Conservation (phyloP, 2,113 vertebrate species). For the Abramis brama region DNA sequence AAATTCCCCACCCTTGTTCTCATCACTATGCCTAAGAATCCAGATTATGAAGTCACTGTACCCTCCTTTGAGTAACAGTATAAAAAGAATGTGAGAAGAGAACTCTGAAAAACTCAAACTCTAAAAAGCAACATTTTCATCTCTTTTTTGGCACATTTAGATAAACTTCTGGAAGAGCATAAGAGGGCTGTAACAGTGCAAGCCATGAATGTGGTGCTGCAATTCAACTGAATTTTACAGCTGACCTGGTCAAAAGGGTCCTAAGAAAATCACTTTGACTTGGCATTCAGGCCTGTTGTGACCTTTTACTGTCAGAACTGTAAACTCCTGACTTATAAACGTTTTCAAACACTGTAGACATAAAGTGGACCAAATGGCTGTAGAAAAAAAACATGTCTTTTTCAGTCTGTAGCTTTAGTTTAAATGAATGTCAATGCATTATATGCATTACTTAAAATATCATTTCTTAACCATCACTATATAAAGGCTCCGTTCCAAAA, state of each 20-base stretch:
- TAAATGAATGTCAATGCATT: neutral
- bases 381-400: neutral
- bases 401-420: neutral
- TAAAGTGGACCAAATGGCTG: neutral
- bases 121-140: conserved; percentile 4
- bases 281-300: conserved; percentile 41
- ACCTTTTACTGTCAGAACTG: conserved; percentile 39
- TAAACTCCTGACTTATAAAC: neutral
- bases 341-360: conserved; percentile 8
- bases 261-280: conserved; percentile 44
- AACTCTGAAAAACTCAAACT: conserved; percentile 10
- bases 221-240: conserved; percentile 39
- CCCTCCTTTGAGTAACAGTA: conserved; percentile 15
- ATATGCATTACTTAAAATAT: neutral
- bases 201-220: neutral
- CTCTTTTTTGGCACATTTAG: conserved; percentile 24
- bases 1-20: conserved; percentile 20
- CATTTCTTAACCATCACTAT: neutral
- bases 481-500: neutral
- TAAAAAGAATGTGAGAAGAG: neutral
- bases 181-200: neutral
- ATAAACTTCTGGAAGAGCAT: conserved; percentile 24
- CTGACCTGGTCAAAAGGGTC: conserved; percentile 46
- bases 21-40: neutral
- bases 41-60: conserved; percentile 36